A percentile compares a stretch with the other conserved stretches of the same genome.
Conservation (phyloP, 2,797 vertebrate species). For the Enteromius radiatus region DNA sequence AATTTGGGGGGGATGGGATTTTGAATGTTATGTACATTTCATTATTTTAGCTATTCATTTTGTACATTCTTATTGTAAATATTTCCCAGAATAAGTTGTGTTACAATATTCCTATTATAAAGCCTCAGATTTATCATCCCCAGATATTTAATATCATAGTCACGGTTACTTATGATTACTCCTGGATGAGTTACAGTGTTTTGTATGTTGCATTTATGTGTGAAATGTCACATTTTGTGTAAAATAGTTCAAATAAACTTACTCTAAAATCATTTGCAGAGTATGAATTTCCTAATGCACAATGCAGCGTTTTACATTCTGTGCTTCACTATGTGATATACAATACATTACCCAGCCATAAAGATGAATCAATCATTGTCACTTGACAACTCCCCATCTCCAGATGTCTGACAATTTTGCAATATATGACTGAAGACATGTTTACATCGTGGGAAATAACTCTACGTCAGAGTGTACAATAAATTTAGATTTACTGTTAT, state of each 20-base stretch:
- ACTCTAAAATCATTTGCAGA: not conserved
- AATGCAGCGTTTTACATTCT: not conserved
- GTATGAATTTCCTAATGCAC: not conserved
- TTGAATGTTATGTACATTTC: constrained; percentile 40
- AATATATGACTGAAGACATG: not conserved
- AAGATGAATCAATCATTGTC: constrained; percentile 10
- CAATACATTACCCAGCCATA: not conserved
- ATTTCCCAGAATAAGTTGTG: constrained; percentile 35
- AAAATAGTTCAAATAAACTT: constrained; percentile 52
- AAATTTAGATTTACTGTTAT: not conserved
- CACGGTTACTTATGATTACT: constrained; percentile 44
- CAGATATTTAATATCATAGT: constrained; percentile 33
- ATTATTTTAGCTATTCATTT: constrained; percentile 49
- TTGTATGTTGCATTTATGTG: constrained; percentile 40
- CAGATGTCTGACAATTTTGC: constrained; percentile 29
- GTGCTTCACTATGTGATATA: not conserved
- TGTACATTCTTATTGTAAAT: constrained; percentile 65
- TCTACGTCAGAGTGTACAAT: not conserved
- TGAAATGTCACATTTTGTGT: constrained; percentile 43
- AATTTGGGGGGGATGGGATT: constrained; percentile 6
- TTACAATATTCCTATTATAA: constrained; percentile 22
- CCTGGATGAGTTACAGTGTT: constrained; percentile 57
- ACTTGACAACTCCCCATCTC: not conserved
- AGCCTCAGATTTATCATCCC: constrained; percentile 23
- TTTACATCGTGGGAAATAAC: not conserved